Conservation (phyloP, 2,888 invertebrate genomes). For the Meiosimyza platycephala region DNA sequence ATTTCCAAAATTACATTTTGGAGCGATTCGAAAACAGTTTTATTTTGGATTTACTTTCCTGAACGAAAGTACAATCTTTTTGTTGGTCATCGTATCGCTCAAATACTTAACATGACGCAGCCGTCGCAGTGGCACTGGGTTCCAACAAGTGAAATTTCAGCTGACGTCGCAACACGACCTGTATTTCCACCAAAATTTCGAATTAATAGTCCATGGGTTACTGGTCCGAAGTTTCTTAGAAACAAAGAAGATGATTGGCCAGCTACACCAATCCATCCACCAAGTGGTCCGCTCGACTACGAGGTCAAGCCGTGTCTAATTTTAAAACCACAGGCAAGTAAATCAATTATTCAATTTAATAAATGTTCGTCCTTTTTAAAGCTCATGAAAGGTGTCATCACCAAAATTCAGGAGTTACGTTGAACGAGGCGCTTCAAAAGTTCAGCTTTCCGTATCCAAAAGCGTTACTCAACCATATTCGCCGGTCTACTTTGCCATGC, state of each 20-base stretch:
- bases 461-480: conserved; percentile 21
- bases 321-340: background rate
- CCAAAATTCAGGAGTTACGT: conserved; percentile 28
- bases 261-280: background rate
- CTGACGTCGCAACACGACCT: conserved; percentile 48
- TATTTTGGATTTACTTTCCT: conserved; percentile 41
- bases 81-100: conserved; percentile 47
- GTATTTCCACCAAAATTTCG: conserved; percentile 31
- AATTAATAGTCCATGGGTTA: conserved; percentile 33
- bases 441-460: conserved; percentile 35
- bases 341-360: conserved; percentile 11
- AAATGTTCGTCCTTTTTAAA: conserved; percentile 30
- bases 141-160: conserved; percentile 41
- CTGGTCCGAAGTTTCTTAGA: conserved; percentile 36
- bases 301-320: conserved; percentile 22
- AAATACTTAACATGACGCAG: conserved; percentile 42
- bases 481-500: conserved; percentile 20
- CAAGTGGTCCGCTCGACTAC: background rate
- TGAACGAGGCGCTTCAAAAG: conserved; percentile 36
- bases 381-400: conserved; percentile 36
- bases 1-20: conserved; percentile 29
- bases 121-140: conserved; percentile 48
- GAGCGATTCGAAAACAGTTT: conserved; percentile 36
- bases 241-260: conserved; percentile 36
- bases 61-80: conserved; percentile 47